These are phyloP conservation scores for Ammospiza maritima DNA, from an alignment of 2,797 vertebrate species.

Conservation along the genomic window DNA sequence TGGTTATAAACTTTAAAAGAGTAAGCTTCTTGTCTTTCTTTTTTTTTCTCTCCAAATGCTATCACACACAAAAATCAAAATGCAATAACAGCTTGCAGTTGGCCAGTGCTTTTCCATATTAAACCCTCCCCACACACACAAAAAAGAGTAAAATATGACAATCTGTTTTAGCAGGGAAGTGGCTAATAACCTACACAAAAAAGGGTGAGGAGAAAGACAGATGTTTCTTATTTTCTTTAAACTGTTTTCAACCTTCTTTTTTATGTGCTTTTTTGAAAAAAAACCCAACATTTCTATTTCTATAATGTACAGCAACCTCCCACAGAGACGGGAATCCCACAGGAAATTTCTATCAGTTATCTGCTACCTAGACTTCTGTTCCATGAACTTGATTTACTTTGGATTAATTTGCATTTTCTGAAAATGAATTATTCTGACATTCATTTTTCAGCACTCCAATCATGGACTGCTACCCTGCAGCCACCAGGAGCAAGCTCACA, in stretches of 20 bases:
- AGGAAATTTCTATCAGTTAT: slow-evolving; percentile 27
- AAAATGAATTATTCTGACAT: background rate
- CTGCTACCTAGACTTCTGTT: slow-evolving; percentile 16
- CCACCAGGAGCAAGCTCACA: background rate
- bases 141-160: background rate
- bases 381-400: background rate
- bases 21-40: background rate
- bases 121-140: background rate
- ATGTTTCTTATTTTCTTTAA: slow-evolving; percentile 69
- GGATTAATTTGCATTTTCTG: slow-evolving; percentile 17
- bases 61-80: background rate
- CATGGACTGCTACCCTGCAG: background rate
- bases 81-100: background rate
- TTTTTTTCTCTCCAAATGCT: background rate
- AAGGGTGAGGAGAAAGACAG: slow-evolving; percentile 39
- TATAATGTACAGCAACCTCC: slow-evolving; percentile 35
- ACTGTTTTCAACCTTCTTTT: slow-evolving; percentile 47
- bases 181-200: slow-evolving; percentile 37
- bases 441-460: slow-evolving; percentile 47
- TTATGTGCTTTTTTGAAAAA: slow-evolving; percentile 1
- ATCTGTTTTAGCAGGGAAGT: slow-evolving; percentile 5
- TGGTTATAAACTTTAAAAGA: background rate
- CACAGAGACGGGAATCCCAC: slow-evolving; percentile 11
- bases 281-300: background rate
- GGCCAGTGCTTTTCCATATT: background rate